phyloP scores from a whole-genome alignment of 2,797 vertebrate genomes.

The Hypotaenidia okinawae region DNA sequence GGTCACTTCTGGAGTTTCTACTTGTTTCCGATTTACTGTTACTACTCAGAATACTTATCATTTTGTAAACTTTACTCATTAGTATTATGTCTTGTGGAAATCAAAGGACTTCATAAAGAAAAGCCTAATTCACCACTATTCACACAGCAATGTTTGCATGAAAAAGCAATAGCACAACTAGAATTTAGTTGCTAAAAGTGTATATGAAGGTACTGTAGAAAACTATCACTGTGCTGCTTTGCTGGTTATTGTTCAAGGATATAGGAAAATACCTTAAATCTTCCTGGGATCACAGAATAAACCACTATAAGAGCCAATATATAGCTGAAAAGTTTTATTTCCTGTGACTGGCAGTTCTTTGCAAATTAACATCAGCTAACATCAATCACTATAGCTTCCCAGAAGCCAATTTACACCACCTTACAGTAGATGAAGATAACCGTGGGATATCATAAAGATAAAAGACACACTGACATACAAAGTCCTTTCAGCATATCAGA shows the following conservation, averaged over 20 bases:
- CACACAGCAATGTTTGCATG: background rate
- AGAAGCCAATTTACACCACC: background rate
- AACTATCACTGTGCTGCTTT: background rate
- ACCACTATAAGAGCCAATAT: background rate
- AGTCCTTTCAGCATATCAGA: background rate
- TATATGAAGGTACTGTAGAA: background rate
- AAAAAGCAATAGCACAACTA: background rate
- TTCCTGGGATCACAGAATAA: background rate
- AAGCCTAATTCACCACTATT: fast-evolving
- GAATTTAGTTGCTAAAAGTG: background rate
- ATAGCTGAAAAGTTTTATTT: background rate
- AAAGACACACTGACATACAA: background rate
- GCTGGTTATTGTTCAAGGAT: background rate
- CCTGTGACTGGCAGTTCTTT: background rate
- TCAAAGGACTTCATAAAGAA: background rate
- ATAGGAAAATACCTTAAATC: background rate
- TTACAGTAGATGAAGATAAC: background rate
- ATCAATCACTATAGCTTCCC: background rate
- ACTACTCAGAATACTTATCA: background rate
- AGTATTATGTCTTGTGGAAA: background rate
- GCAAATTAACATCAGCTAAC: background rate
- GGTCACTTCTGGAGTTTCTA: background rate
- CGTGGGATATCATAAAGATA: background rate
- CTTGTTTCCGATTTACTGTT: background rate
- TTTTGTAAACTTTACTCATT: background rate